These are phyloP conservation scores for Caretta caretta DNA, from an alignment of 2,113 vertebrate species.

Conservation along the genomic window DNA sequence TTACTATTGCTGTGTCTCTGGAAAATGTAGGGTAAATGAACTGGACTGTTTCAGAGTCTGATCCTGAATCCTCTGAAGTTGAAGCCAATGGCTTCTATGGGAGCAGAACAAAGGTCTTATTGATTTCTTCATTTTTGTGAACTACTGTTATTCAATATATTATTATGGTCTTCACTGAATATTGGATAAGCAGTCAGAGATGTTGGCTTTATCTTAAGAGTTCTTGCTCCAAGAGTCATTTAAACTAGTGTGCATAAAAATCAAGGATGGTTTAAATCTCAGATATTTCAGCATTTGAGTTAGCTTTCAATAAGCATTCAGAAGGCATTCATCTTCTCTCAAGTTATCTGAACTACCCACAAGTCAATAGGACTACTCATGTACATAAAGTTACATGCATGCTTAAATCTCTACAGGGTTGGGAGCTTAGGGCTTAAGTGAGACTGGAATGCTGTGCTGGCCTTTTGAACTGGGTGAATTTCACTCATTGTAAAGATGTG, in stretches of 20 bases:
- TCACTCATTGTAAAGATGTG: background rate
- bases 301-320: background rate
- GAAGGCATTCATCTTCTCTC: background rate
- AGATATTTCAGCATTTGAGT: background rate
- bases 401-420: background rate
- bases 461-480: background rate
- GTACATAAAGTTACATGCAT: background rate
- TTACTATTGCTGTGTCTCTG: background rate
- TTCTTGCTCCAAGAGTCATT: background rate
- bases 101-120: background rate
- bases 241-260: background rate
- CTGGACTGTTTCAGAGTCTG: background rate
- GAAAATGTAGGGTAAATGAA: slow-evolving; percentile 17
- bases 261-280: background rate
- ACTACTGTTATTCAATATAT: background rate
- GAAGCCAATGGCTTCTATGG: background rate
- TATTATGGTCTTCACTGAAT: background rate
- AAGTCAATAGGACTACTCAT: background rate
- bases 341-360: background rate
- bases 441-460: background rate
- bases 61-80: background rate
- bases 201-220: background rate
- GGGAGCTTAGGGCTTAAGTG: background rate
- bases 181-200: background rate
- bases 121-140: background rate